Conservation (phyloP, 2,888 invertebrate genomes). For the Chymomyza fuscimana region DNA sequence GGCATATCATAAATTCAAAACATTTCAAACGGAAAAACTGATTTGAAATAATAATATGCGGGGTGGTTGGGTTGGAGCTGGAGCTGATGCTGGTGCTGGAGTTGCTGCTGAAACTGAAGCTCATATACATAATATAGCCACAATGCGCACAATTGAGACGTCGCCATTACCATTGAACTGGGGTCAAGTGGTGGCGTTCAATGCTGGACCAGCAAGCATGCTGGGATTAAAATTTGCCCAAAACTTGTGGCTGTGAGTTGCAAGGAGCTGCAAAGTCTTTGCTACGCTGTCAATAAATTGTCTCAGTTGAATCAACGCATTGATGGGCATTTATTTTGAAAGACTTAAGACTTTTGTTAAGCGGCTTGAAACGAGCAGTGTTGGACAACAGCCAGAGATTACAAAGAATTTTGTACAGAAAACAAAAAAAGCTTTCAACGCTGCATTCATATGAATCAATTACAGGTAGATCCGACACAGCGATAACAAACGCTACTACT, state of each 20-base stretch:
- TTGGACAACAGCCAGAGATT: no score
- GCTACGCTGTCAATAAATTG: slow-evolving; percentile 10
- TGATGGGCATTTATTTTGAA: not conserved
- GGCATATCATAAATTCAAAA: slow-evolving; percentile 63
- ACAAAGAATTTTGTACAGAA: no score
- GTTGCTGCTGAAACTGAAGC: not conserved
- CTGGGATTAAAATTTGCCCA: slow-evolving; percentile 32
- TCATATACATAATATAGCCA: slow-evolving; percentile 29
- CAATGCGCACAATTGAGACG: slow-evolving; percentile 56
- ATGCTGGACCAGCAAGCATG: slow-evolving; percentile 19
- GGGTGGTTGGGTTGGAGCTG: not conserved
- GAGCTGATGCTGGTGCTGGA: not conserved
- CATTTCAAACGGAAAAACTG: slow-evolving; percentile 58
- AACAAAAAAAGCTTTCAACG: not conserved
- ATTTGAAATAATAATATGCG: slow-evolving; percentile 60
- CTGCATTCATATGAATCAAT: not conserved
- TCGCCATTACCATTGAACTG: slow-evolving; percentile 35
- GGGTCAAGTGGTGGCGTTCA: not conserved
- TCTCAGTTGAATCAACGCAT: not conserved
- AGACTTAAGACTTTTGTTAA: not conserved
- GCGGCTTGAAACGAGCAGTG: no score
- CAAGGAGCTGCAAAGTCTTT: not conserved
- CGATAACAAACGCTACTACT: not conserved
- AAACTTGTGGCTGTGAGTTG: not conserved
- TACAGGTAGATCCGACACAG: not conserved